Evolutionary conservation across 2,888 invertebrate genomes (phyloP).

Genomic region (Dione juno): DNA sequence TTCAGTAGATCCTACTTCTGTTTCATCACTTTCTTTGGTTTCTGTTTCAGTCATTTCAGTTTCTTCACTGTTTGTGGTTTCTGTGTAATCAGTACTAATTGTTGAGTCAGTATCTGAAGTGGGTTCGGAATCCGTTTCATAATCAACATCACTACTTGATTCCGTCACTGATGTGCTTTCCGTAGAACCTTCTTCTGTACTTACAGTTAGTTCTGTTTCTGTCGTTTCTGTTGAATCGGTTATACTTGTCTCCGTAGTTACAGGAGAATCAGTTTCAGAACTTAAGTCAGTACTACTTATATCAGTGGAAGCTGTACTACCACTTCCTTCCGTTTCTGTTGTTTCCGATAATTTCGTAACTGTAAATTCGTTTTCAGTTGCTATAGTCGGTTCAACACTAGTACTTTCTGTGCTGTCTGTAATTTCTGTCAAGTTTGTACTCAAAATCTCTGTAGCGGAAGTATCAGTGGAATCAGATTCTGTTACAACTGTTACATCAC

Average conservation of each 20-base stretch:
- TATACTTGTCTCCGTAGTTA: not conserved
- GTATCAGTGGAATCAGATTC: constrained; percentile 3
- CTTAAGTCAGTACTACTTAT: not conserved
- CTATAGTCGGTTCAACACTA: not conserved
- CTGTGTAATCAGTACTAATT: not conserved
- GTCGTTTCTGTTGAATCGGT: not conserved
- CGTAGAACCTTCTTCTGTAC: not conserved
- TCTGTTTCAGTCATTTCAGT: not conserved
- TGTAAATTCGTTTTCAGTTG: not conserved
- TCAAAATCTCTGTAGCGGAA: constrained; percentile 25
- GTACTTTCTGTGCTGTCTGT: not conserved
- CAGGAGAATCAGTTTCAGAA: not conserved
- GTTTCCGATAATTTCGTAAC: not conserved
- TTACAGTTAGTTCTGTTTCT: not conserved
- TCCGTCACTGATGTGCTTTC: not conserved
- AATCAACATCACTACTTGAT: constrained; percentile 2
- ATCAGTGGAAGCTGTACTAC: not conserved
- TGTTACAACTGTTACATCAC: constrained; percentile 15
- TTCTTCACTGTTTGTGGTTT: not conserved
- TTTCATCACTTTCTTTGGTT: constrained; percentile 13
- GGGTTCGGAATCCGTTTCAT: not conserved
- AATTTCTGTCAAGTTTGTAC: not conserved
- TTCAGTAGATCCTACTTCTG: constrained; percentile 24
- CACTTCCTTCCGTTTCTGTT: not conserved
- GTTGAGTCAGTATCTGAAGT: not conserved